phyloP scores from a whole-genome alignment of 2,888 invertebrate species.

The Ormyrus labotus region DNA sequence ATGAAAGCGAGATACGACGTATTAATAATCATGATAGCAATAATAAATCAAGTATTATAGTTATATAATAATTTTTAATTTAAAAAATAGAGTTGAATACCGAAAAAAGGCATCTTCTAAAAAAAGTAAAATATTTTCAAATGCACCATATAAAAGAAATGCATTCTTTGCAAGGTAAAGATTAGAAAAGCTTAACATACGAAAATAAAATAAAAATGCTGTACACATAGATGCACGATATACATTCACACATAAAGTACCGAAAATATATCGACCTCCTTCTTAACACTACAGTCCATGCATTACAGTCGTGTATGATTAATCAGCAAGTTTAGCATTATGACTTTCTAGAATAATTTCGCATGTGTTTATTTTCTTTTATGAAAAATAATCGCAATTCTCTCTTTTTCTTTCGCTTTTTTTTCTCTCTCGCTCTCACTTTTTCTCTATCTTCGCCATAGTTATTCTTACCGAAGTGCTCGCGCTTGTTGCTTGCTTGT shows the following conservation, averaged over 20 bases:
- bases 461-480: background rate
- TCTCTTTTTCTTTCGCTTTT: conserved; percentile 10
- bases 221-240: too few relatives aligned
- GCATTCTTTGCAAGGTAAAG: too few relatives aligned
- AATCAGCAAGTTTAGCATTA: conserved; percentile 29
- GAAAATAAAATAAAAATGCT: background rate
- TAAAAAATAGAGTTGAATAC: too few relatives aligned
- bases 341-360: conserved; percentile 44
- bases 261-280: conserved; percentile 27
- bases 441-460: background rate
- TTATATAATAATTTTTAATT: too few relatives aligned
- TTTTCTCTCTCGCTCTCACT: background rate
- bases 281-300: background rate
- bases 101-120: too few relatives aligned
- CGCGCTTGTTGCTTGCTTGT: background rate
- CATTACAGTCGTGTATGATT: conserved; percentile 7
- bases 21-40: too few relatives aligned
- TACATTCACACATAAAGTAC: too few relatives aligned
- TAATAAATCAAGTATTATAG: too few relatives aligned
- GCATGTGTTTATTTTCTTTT: conserved; percentile 25
- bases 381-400: conserved; percentile 50
- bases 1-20: too few relatives aligned
- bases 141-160: too few relatives aligned
- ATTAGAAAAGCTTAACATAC: background rate
- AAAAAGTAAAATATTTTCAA: too few relatives aligned